Base-by-base conservation (phyloP, 1,140 invertebrate genomes). In the Leptopilina boulardi region DNA sequence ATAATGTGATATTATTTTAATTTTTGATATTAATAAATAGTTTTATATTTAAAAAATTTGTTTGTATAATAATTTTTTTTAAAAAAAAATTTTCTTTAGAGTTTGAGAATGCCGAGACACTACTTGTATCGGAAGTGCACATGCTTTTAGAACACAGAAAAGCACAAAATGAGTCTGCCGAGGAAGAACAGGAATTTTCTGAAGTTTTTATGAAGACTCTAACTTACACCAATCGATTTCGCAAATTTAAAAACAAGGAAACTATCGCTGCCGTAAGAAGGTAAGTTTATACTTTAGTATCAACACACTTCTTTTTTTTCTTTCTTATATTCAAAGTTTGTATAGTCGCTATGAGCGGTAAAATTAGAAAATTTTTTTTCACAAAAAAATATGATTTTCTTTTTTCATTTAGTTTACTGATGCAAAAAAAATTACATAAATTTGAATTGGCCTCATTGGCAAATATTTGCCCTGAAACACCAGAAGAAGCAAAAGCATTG, bases 191-290 rank as follows among this genome's bases (percentile, higher is more conserved):
- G 91, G 97, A 99, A 91, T 95, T 99, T 86, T 98, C 98, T 0
- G 98, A 99, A 90, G 98, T 99, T 19, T 99, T 99, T 86, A 96
- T 98, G 93, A 99, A 99, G 90, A 99, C 98, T 0, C 92, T 98
- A 3, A 98, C 97, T 70, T 99, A 99, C 85, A 98, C 98, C 34
- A 96, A 98, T 85, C 93, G 98, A 84, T 99, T 99, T 89, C 94
- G 96, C 23, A 98, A 98, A 87, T 99, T 99, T 89, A 99, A 99
- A 89, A 99, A 99, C 87, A 97, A 98, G 87, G 98, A 99, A 91
- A 99, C 98, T 8, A 99, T 99, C 76, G 94, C 96, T 73, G 96
- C 98, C 70, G 97, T 99, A 8, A 93, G 99, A 91, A 96, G 95
- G 95, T 97, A 91, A 89, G 91, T 91, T 80, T 73, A 30, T n/a